Evolutionary conservation across 2,113 vertebrate species (phyloP).

Genomic region (Protobothrops mucrosquamatus): DNA sequence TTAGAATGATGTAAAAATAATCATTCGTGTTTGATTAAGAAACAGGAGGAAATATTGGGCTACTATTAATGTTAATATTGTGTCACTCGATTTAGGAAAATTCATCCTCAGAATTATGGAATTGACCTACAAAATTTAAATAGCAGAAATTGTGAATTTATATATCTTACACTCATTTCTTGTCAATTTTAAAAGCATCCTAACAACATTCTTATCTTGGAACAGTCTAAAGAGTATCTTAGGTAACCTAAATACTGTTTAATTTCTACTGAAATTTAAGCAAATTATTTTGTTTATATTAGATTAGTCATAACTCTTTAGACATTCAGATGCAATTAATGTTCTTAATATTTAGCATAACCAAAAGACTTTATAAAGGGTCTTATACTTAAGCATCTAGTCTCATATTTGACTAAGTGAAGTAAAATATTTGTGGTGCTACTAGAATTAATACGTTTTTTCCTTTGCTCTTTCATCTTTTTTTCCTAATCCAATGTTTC

Average conservation of each 20-base stretch:
- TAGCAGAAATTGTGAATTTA: neutral
- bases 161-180: neutral
- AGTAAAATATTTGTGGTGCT: slow-evolving; percentile 16
- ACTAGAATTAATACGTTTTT: neutral
- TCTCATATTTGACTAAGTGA: neutral
- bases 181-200: neutral
- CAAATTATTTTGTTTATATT: neutral
- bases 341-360: neutral
- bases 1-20: too few species aligned
- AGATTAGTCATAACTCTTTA: neutral
- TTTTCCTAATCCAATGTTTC: slow-evolving; percentile 7
- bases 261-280: neutral
- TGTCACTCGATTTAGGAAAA: neutral
- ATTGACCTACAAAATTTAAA: neutral
- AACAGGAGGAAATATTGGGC: neutral
- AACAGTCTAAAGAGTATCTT: neutral
- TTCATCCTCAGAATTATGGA: too few species aligned
- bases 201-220: neutral
- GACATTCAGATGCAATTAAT: neutral
- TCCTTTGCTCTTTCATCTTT: neutral
- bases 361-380: neutral
- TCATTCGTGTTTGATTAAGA: too few species aligned
- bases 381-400: neutral
- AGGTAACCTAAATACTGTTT: neutral
- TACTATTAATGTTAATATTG: neutral